phyloP scores from a whole-genome alignment of 2,888 invertebrate species.

The Polydrusus cervinus region DNA sequence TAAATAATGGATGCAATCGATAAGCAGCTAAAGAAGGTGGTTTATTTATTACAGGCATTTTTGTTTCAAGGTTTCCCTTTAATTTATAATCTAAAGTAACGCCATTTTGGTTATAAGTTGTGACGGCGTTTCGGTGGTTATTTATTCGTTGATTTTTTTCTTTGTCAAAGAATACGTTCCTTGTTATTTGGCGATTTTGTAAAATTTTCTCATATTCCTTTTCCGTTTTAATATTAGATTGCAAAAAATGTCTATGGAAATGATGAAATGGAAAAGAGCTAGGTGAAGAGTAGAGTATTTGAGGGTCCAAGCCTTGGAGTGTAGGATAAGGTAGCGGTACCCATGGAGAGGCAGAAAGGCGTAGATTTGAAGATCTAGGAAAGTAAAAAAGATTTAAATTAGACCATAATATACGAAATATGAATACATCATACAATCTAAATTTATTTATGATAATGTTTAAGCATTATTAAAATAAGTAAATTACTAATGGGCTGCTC shows the following conservation, averaged over 20 bases:
- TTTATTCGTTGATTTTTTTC: background rate
- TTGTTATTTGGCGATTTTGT: conserved; percentile 25
- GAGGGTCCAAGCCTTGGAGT: conserved; percentile 30
- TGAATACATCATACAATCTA: no score
- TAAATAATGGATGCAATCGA: conserved; percentile 65
- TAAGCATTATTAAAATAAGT: no score
- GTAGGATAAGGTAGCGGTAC: conserved; percentile 30
- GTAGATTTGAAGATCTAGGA: conserved; percentile 48
- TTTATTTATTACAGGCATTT: background rate
- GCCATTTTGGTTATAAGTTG: background rate
- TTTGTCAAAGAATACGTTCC: conserved; percentile 26
- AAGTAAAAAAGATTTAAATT: conserved; percentile 54
- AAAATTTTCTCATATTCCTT: conserved; percentile 26
- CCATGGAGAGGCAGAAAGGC: conserved; percentile 37
- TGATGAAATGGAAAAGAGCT: conserved; percentile 46
- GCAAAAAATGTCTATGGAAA: conserved; percentile 55
- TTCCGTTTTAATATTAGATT: conserved; percentile 15
- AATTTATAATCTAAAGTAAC: background rate
- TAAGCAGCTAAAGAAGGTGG: conserved; percentile 59
- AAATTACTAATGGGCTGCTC: no score
- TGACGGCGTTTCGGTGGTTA: background rate
- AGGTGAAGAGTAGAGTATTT: conserved; percentile 28
- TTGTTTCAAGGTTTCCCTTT: background rate
- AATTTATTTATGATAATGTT: no score
- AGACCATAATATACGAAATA: no score